Percentiles rank a stretch among this genome's conserved stretches.
phyloP scores from a whole-genome alignment of 1,140 invertebrate genomes.

The Temnothorax curvispinosus region DNA sequence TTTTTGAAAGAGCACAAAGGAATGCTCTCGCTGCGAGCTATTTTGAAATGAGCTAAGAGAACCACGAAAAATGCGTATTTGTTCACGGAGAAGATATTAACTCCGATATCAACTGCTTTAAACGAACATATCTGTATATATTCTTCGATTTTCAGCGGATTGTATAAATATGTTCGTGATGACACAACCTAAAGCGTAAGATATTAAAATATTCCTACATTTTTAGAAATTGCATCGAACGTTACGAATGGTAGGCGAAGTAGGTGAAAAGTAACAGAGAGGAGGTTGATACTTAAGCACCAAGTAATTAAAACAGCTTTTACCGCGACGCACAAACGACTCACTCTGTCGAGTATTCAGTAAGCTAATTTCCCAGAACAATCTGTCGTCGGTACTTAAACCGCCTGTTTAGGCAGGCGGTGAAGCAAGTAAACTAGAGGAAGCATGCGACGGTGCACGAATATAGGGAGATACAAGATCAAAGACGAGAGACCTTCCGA shows the following conservation, averaged over 20 bases:
- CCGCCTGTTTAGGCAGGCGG: slow-evolving; percentile 11
- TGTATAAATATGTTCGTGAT: neutral
- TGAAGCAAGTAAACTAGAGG: slow-evolving; percentile 13
- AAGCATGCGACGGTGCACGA: neutral
- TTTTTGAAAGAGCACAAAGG: slow-evolving; percentile 70
- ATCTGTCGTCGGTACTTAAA: slow-evolving; percentile 33
- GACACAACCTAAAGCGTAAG: no score
- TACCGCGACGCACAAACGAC: neutral
- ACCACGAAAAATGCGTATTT: slow-evolving; percentile 25
- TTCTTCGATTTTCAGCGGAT: neutral
- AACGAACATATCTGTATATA: neutral
- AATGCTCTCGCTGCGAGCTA: slow-evolving; percentile 42
- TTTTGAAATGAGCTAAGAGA: neutral
- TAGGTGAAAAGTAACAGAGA: neutral
- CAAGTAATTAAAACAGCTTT: slow-evolving; percentile 4
- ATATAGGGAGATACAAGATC: slow-evolving; percentile 26
- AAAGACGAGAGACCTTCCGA: neutral
- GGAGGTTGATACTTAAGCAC: neutral
- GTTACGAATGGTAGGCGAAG: neutral
- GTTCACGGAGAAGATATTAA: neutral
- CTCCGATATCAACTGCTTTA: neutral
- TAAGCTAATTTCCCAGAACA: slow-evolving; percentile 53
- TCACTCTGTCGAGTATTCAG: neutral
- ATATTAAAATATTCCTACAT: neutral
- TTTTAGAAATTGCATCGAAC: neutral